Evolutionary conservation across 2,888 invertebrate genomes (phyloP).

Genomic region (Pardosa pseudoannulata): DNA sequence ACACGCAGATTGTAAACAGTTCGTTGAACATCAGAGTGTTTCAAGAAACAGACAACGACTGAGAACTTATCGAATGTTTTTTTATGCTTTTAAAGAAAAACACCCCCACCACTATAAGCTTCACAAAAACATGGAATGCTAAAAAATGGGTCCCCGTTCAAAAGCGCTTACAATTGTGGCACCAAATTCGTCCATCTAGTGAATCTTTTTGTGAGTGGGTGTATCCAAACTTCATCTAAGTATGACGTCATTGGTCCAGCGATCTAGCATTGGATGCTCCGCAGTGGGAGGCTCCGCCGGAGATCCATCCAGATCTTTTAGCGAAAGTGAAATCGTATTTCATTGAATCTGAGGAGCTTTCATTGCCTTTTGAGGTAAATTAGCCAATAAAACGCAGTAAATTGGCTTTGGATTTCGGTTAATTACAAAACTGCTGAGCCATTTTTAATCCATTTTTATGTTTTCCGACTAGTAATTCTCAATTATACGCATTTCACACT

Average conservation of each 20-base stretch:
- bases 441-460: constrained; percentile 36
- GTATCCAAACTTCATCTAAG: constrained; percentile 14
- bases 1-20: neutral
- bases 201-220: constrained; percentile 19
- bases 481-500: neutral
- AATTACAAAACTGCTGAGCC: constrained; percentile 27
- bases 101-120: neutral
- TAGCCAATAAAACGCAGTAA: constrained; percentile 28
- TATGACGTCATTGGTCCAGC: constrained; percentile 19
- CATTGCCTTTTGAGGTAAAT: constrained; percentile 43
- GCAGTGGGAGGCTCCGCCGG: neutral
- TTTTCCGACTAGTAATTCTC: neutral
- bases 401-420: constrained; percentile 33
- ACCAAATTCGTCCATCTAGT: constrained; percentile 30
- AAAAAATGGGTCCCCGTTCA: constrained; percentile 8
- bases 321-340: constrained; percentile 32
- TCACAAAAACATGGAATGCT: neutral
- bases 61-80: neutral
- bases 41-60: neutral
- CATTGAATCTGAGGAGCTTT: constrained; percentile 19
- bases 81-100: constrained; percentile 21
- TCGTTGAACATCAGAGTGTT: neutral
- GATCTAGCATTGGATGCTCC: constrained; percentile 18
- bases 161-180: constrained; percentile 37
- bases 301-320: constrained; percentile 9